Conservation (phyloP, 2,797 vertebrate genomes). For the Triplophysa yarkandensis region DNA sequence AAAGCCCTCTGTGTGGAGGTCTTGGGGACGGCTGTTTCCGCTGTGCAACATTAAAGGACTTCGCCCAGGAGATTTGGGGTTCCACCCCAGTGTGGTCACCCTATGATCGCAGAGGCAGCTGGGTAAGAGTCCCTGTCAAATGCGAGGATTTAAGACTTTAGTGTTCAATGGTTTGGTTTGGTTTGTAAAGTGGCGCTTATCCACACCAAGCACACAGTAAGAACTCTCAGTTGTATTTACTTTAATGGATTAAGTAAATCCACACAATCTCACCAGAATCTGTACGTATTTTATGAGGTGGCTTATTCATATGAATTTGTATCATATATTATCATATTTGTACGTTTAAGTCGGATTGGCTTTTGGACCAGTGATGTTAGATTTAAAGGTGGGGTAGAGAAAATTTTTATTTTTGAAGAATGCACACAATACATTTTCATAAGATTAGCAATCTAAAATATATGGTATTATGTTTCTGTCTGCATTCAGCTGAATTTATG, state of each 20-base stretch:
- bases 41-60: conserved; percentile 48
- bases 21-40: conserved; percentile 13
- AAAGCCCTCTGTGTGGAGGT: conserved; percentile 40
- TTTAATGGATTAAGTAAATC: background rate
- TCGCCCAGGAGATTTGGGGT: conserved; percentile 37
- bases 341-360: no score
- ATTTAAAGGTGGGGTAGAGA: no score
- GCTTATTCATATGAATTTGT: no score
- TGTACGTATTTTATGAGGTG: no score
- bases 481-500: no score
- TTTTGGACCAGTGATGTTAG: no score
- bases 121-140: conserved; percentile 24
- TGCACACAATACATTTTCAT: no score
- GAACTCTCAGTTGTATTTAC: background rate
- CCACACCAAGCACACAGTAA: background rate
- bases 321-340: no score
- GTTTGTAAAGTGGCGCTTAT: conserved; percentile 1
- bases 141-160: conserved; percentile 14
- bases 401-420: no score
- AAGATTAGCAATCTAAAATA: no score
- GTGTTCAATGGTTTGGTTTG: background rate
- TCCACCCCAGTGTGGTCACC: conserved; percentile 31
- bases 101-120: conserved; percentile 49
- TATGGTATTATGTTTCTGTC: no score
- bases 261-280: no score